These are phyloP conservation scores for Mesembrinibis cayennensis DNA, from an alignment of 2,113 vertebrate genomes.

Conservation along the genomic window DNA sequence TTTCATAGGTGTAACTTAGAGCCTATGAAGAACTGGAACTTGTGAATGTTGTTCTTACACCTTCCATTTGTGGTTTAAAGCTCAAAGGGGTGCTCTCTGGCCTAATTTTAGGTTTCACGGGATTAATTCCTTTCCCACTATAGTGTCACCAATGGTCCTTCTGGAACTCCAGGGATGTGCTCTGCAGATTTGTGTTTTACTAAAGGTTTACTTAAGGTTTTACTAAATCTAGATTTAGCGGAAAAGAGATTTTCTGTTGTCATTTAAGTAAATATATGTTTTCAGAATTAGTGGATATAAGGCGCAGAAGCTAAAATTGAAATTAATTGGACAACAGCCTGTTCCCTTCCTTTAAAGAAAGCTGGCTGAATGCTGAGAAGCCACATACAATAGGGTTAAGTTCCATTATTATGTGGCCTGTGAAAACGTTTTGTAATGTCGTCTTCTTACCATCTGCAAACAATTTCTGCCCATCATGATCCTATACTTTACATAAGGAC, in stretches of 20 bases:
- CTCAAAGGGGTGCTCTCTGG: not conserved
- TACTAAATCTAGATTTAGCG: not conserved
- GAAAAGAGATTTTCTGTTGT: not conserved
- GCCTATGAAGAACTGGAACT: not conserved
- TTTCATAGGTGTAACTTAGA: rapidly evolving
- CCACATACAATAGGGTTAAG: not conserved
- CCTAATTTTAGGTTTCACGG: not conserved
- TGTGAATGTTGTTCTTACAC: not conserved
- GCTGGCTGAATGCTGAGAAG: not conserved
- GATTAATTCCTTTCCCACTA: not conserved
- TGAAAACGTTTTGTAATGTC: not conserved
- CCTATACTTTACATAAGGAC: not conserved
- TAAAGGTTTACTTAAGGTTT: not conserved
- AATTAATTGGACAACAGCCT: not conserved
- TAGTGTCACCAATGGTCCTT: not conserved
- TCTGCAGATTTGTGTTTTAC: not conserved
- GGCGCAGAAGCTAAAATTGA: not conserved
- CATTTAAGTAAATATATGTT: not conserved
- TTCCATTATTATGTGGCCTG: not conserved
- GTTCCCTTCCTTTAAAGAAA: not conserved
- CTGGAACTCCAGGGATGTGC: not conserved
- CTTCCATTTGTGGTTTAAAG: not conserved
- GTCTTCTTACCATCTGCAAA: not conserved
- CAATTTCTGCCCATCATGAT: not conserved
- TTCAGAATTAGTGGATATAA: not conserved